These are phyloP conservation scores for Sitobion miscanthi DNA, from an alignment of 1,140 invertebrate species.

Conservation along the genomic window DNA sequence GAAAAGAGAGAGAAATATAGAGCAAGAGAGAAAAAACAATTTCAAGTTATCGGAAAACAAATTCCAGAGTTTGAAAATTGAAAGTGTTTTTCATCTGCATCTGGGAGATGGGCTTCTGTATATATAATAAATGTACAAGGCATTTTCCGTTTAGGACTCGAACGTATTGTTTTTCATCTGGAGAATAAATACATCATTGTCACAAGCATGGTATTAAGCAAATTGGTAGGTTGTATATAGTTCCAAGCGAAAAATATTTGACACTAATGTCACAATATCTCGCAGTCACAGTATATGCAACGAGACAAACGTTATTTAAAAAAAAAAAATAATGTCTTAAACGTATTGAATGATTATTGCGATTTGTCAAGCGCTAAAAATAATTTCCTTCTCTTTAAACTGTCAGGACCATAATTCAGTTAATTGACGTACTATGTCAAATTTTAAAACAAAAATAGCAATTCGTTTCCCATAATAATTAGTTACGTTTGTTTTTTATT, in stretches of 20 bases:
- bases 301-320: background rate
- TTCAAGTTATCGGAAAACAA: conserved; percentile 30
- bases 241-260: conserved; percentile 1
- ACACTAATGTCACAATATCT: conserved; percentile 9
- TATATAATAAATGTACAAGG: conserved; percentile 37
- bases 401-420: background rate
- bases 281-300: background rate
- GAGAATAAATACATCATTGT: conserved; percentile 44
- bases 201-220: conserved; percentile 26
- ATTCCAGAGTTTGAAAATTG: background rate
- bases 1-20: background rate
- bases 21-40: background rate
- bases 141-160: background rate
- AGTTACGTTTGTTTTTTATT: background rate
- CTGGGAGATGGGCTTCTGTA: conserved; percentile 7
- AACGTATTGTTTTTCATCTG: conserved; percentile 51
- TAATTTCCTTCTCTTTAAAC: background rate
- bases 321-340: conserved; percentile 21
- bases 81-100: conserved; percentile 31
- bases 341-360: conserved; percentile 25
- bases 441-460: background rate
- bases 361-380: background rate
- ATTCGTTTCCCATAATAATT: background rate
- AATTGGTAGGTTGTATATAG: conserved; percentile 16
- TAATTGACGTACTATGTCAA: background rate